Base-by-base conservation (phyloP, 1,140 invertebrate species). In the Drosophila azteca region DNA sequence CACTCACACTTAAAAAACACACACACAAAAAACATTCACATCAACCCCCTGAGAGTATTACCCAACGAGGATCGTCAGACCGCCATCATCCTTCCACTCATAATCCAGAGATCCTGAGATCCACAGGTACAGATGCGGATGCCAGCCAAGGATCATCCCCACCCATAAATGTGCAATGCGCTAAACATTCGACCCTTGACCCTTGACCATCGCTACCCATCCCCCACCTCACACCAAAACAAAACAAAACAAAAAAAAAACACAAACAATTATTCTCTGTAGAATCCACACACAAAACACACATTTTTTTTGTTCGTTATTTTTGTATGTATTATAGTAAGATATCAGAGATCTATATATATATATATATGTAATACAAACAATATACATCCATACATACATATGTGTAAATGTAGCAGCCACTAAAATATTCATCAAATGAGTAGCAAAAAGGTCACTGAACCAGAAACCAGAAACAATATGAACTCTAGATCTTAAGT, bases 401-500 rank as follows among this genome's bases (percentile, higher is more conserved):
- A 55, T 75, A 62, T 60, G 64, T 68, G 64, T 59, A 68, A 17
- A 68, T 65, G 66, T 43, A 55, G 52, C 61, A 64, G 61, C 52
- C 61, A 64, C 52, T 64, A 64, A 69, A 22, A 69, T 71, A 83
- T 79, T 71, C 80, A 79, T 79, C 31, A 60, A 84, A 83, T 84
- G 80, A 80, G 77, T 80, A 83, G 79, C 43, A 58, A 39, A 39
- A 39, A 69, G 79, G 65, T 70, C 64, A 63, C 55, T 80, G 63
- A 77, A 39, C 35, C 35, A 77, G 72, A 66, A 45, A 54, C 63
- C 57, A 65, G 46, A 65, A 39, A 76, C 54, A 81, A 74, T 44
- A 59, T 57, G 75, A 81, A 67, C 60, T 39, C 48, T 66, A 82
- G 61, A 50, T 39, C 35, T 6, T 67, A 87, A 70, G 65, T 39